Percentiles rank a stretch among this genome's conserved stretches.
Evolutionary conservation across 2,113 vertebrate genomes (phyloP).

Genomic region (Ceyx margarethae): DNA sequence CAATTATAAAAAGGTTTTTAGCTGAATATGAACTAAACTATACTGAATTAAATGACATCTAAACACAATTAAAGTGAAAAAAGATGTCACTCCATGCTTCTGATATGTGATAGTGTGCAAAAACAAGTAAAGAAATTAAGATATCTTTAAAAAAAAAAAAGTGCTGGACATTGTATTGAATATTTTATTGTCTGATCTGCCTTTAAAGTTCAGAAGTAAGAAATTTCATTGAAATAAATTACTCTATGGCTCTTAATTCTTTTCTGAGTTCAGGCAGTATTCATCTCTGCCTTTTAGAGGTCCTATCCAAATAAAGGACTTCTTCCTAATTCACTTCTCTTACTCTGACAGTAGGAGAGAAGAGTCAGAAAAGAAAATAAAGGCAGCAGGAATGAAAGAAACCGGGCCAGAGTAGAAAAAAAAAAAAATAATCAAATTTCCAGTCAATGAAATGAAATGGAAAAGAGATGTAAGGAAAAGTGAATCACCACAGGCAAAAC

Average conservation of each 20-base stretch:
- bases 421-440: neutral
- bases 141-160: neutral
- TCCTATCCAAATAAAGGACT: neutral
- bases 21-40: neutral
- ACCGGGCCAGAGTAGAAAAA: neutral
- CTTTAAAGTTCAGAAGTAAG: neutral
- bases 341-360: neutral
- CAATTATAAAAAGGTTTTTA: neutral
- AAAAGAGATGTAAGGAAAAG: neutral
- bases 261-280: neutral
- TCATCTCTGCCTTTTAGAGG: neutral
- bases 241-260: neutral
- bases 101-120: neutral
- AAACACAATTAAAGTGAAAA: neutral
- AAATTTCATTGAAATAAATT: neutral
- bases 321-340: neutral
- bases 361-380: neutral
- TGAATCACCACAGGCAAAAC: slow-evolving; percentile 27
- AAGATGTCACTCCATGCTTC: neutral
- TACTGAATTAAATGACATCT: neutral
- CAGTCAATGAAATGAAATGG: slow-evolving; percentile 34
- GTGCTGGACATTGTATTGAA: neutral
- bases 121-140: neutral
- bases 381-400: neutral
- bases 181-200: neutral